Conservation (phyloP, 2,888 invertebrate genomes). For the Eupithecia abbreviata region DNA sequence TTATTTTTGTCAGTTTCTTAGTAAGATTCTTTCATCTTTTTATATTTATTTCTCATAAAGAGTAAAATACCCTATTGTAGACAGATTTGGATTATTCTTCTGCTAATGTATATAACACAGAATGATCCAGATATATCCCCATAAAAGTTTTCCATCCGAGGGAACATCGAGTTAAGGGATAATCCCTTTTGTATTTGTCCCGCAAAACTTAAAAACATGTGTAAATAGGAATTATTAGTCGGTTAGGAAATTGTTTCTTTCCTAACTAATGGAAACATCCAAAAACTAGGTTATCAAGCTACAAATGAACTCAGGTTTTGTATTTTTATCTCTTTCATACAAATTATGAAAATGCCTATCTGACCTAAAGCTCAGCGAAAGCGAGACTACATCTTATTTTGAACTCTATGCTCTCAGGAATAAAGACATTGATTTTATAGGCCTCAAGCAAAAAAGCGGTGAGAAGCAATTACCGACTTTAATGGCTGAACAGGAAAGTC, state of each 20-base stretch:
- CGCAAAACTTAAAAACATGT: too few relatives aligned
- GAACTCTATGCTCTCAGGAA: neutral
- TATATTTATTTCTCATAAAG: too few relatives aligned
- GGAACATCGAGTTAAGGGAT: too few relatives aligned
- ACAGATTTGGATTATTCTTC: neutral
- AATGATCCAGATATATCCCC: neutral
- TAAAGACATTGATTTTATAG: slow-evolving; percentile 1
- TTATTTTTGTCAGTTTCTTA: too few relatives aligned
- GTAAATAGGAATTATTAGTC: too few relatives aligned
- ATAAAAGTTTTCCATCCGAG: neutral
- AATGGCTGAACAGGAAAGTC: slow-evolving; percentile 35
- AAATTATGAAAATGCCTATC: slow-evolving; percentile 8
- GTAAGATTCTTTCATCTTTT: too few relatives aligned
- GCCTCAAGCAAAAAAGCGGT: slow-evolving; percentile 24
- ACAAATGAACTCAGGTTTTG: neutral
- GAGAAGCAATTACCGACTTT: slow-evolving; percentile 42
- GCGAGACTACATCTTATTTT: neutral
- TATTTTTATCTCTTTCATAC: neutral
- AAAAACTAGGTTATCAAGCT: neutral
- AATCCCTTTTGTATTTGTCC: too few relatives aligned
- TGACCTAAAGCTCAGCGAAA: slow-evolving; percentile 9
- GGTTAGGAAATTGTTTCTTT: neutral
- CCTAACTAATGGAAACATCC: neutral
- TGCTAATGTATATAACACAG: neutral
- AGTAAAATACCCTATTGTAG: too few relatives aligned